These are phyloP conservation scores for Cataglyphis hispanica DNA, from an alignment of 1,140 invertebrate genomes.

Conservation along the genomic window DNA sequence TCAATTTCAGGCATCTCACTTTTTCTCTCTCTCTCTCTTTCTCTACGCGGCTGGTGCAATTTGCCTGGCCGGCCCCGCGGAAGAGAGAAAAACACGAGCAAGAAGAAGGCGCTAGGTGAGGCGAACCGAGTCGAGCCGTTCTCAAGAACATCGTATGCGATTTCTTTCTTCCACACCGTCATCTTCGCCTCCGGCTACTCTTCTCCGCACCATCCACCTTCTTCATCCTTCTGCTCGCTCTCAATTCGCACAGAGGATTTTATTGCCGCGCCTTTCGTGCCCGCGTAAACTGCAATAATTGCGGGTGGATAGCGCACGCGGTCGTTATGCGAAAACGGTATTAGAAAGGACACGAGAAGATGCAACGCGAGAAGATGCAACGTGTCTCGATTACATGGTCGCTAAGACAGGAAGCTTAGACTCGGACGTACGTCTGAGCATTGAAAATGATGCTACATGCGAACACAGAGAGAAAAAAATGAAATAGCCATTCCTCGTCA, in stretches of 20 bases:
- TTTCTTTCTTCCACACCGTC: constrained; percentile 54
- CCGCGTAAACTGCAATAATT: constrained; percentile 83
- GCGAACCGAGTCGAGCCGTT: constrained; percentile 57
- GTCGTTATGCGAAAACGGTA: constrained; percentile 78
- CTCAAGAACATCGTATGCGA: constrained; percentile 43
- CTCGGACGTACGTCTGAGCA: background rate
- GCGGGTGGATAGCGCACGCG: constrained; percentile 77
- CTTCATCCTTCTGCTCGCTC: constrained; percentile 14
- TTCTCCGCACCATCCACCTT: background rate
- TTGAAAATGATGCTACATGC: background rate
- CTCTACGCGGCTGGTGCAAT: constrained; percentile 66
- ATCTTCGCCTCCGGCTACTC: constrained; percentile 32
- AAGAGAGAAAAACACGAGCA: constrained; percentile 54
- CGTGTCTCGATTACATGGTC: constrained; percentile 9
- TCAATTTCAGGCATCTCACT: constrained; percentile 71
- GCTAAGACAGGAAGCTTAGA: background rate
- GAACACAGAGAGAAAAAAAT: constrained; percentile 75
- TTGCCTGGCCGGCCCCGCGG: constrained; percentile 64
- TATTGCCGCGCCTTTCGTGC: constrained; percentile 59
- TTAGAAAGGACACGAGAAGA: constrained; percentile 69
- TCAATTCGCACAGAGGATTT: constrained; percentile 60
- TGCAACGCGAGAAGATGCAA: constrained; percentile 42
- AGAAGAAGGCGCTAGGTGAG: constrained; percentile 41
- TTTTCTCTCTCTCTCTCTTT: background rate
- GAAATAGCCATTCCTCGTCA: constrained; percentile 58